These are phyloP conservation scores for Pedionomus torquatus DNA, from an alignment of 2,113 vertebrate genomes.

Conservation along the genomic window DNA sequence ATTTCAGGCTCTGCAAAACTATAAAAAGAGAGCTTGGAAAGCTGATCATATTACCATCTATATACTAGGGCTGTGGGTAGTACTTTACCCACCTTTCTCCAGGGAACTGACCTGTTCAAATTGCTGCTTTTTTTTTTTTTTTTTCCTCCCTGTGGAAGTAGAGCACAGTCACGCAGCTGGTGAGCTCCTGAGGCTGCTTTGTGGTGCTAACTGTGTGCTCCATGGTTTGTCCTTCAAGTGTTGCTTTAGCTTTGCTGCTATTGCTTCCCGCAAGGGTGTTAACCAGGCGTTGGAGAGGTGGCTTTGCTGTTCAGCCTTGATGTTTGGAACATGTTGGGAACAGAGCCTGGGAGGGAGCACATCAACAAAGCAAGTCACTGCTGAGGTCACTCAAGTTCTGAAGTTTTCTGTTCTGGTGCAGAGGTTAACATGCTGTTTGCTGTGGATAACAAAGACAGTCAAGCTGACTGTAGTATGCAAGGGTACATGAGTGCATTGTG, in stretches of 20 bases:
- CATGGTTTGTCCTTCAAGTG: accelerated
- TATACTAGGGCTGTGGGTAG: accelerated
- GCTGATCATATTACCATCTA: accelerated
- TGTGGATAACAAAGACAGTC: no score
- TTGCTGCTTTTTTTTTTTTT: no score
- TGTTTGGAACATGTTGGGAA: accelerated
- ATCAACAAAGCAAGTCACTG: accelerated
- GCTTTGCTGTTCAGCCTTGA: neutral
- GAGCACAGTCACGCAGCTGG: no score
- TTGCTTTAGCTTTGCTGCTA: accelerated
- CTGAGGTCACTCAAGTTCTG: accelerated
- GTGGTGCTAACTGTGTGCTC: accelerated
- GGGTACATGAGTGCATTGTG: accelerated
- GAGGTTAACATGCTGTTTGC: accelerated
- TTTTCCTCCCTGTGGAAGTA: neutral
- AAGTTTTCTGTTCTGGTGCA: no score
- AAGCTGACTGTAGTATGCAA: accelerated
- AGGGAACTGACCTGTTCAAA: neutral
- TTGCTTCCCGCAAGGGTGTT: neutral
- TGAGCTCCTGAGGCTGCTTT: neutral
- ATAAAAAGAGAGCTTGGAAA: neutral
- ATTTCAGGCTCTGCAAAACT: neutral
- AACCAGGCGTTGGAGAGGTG: accelerated
- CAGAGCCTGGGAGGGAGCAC: accelerated
- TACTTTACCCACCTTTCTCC: neutral